phyloP scores from a whole-genome alignment of 2,113 vertebrate species.

The Hippolais icterina region DNA sequence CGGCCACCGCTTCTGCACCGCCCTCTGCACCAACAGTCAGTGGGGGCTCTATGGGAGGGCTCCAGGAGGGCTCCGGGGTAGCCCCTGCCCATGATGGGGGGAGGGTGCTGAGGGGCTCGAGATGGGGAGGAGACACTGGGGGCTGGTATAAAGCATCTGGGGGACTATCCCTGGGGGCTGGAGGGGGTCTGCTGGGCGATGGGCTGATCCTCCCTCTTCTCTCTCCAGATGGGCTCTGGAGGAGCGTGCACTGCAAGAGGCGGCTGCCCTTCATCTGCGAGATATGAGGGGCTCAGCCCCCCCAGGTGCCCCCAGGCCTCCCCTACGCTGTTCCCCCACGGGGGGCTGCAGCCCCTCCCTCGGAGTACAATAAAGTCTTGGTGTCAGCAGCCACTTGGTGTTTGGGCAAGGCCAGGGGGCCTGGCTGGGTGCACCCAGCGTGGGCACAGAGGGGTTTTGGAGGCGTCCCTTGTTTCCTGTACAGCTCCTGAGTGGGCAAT shows the following conservation, averaged over 20 bases:
- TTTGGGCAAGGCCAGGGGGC: neutral
- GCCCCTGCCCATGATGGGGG: neutral
- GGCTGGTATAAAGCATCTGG: neutral
- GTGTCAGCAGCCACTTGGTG: neutral
- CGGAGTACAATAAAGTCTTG: neutral
- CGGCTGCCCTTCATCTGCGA: neutral
- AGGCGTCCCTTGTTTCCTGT: no score
- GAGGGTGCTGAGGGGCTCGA: neutral
- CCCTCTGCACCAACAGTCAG: neutral
- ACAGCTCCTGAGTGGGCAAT: neutral
- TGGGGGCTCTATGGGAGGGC: neutral
- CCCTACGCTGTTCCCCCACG: rapidly evolving
- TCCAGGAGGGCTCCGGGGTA: neutral
- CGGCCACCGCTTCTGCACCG: neutral
- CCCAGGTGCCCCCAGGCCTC: rapidly evolving
- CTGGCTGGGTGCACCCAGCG: neutral
- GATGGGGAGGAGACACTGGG: neutral
- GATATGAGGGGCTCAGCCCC: neutral
- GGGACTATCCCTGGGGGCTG: neutral
- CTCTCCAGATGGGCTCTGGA: neutral
- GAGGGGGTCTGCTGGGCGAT: neutral
- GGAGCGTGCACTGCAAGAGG: rapidly evolving
- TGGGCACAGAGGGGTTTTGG: neutral
- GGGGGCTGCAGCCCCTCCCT: neutral
- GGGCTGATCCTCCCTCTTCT: neutral